Evolutionary conservation across 2,888 invertebrate species (phyloP).

Genomic region (Zaprionus lineosus): DNA sequence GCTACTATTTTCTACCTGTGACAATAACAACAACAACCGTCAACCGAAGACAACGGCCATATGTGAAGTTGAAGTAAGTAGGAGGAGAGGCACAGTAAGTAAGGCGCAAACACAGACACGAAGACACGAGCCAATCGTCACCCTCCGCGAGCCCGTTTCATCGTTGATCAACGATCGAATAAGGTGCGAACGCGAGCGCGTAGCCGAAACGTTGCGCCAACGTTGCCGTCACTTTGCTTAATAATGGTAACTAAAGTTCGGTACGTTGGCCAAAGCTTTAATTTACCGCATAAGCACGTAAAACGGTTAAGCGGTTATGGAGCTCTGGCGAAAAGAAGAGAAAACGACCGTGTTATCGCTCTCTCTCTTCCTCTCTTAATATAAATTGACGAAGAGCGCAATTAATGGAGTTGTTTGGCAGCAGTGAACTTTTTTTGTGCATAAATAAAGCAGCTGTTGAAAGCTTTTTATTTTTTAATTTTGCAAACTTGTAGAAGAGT

Average conservation of each 20-base stretch:
- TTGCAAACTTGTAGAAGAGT: too few relatives aligned
- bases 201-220: constrained; percentile 59
- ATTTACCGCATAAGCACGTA: constrained; percentile 20
- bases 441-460: too few relatives aligned
- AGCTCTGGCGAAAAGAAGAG: too few relatives aligned
- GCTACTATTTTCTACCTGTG: constrained; percentile 33
- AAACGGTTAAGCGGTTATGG: constrained; percentile 43
- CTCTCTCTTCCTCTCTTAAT: too few relatives aligned
- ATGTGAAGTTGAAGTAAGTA: too few relatives aligned
- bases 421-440: too few relatives aligned
- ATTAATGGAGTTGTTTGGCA: too few relatives aligned
- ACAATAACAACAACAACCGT: constrained; percentile 40
- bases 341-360: constrained; percentile 17
- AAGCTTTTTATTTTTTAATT: too few relatives aligned
- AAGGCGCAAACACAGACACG: constrained; percentile 6
- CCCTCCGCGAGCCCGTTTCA: constrained; percentile 33
- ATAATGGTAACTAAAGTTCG: constrained; percentile 77
- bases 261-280: constrained; percentile 41
- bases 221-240: constrained; percentile 74
- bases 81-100: not conserved
- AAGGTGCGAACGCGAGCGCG: constrained; percentile 51
- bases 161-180: constrained; percentile 50
- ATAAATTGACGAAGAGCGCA: too few relatives aligned
- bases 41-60: constrained; percentile 28
- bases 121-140: constrained; percentile 23